phyloP scores from a whole-genome alignment of 2,888 invertebrate species.

The Acrocyrtus sp. region DNA sequence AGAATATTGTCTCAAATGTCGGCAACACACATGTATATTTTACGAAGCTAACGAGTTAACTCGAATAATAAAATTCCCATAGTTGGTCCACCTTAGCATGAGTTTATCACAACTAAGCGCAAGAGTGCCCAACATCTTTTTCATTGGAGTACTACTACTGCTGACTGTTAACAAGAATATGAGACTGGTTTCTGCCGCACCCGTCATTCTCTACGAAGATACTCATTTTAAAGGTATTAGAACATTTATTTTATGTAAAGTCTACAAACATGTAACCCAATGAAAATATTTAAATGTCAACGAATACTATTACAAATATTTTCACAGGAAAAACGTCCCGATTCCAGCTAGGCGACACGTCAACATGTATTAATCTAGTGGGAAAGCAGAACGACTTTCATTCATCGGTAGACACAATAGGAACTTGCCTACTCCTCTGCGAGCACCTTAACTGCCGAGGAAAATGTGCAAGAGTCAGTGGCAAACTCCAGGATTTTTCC shows the following conservation, averaged over 20 bases:
- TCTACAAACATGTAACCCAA: no score
- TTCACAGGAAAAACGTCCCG: constrained; percentile 39
- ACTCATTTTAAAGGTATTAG: constrained; percentile 44
- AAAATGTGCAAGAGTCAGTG: constrained; percentile 17
- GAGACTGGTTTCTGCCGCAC: constrained; percentile 20
- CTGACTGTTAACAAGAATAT: background rate
- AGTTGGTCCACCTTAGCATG: background rate
- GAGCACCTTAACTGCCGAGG: constrained; percentile 49
- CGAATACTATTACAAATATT: no score
- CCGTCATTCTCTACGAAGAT: constrained; percentile 52
- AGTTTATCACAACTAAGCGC: background rate
- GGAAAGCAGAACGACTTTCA: constrained; percentile 50
- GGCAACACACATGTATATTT: background rate
- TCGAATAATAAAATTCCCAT: no score
- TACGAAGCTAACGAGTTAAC: background rate
- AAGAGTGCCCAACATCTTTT: background rate
- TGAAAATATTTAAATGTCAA: background rate
- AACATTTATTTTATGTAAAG: no score
- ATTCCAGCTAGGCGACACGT: constrained; percentile 17
- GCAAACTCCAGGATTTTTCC: constrained; percentile 25
- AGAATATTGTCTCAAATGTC: no score
- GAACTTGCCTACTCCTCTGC: constrained; percentile 42
- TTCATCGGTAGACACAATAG: constrained; percentile 48
- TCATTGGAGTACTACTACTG: constrained; percentile 11
- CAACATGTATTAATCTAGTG: constrained; percentile 47